Evolutionary conservation across 2,797 vertebrate genomes (phyloP).

Genomic region (Sarcoramphus papa): DNA sequence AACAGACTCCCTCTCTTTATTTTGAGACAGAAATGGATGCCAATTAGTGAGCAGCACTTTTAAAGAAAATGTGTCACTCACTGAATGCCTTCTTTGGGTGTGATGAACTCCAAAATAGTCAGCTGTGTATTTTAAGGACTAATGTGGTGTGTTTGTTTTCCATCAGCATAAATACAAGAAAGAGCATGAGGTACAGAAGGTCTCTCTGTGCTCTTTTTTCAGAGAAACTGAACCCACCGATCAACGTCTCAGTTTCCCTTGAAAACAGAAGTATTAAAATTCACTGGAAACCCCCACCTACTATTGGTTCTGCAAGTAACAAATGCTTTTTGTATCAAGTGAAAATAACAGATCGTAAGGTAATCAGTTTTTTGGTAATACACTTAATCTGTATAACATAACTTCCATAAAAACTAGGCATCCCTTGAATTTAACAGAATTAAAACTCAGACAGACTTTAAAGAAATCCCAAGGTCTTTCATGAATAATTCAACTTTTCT

Average conservation of each 20-base stretch:
- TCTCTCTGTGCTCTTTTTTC: slow-evolving; percentile 3
- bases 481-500: not conserved
- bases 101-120: not conserved
- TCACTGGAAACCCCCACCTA: slow-evolving; percentile 58
- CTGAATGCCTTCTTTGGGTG: not conserved
- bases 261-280: slow-evolving; percentile 50
- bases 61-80: not conserved
- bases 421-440: not conserved
- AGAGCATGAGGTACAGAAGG: not conserved
- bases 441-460: not conserved
- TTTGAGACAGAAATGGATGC: not conserved
- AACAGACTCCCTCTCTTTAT: not conserved
- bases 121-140: not conserved
- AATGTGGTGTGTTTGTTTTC: not conserved
- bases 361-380: not conserved
- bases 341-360: slow-evolving; percentile 39
- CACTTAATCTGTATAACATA: not conserved
- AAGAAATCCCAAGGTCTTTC: not conserved
- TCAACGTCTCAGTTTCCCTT: slow-evolving; percentile 42
- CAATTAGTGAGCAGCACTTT: not conserved
- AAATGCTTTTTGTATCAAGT: slow-evolving; percentile 67
- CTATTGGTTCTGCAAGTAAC: not conserved
- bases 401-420: not conserved
- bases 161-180: not conserved
- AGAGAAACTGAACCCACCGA: slow-evolving; percentile 65